A percentile compares a stretch with the other conserved stretches of the same genome.
phyloP scores from a whole-genome alignment of 2,113 vertebrate genomes.

The Callithrix jacchus region DNA sequence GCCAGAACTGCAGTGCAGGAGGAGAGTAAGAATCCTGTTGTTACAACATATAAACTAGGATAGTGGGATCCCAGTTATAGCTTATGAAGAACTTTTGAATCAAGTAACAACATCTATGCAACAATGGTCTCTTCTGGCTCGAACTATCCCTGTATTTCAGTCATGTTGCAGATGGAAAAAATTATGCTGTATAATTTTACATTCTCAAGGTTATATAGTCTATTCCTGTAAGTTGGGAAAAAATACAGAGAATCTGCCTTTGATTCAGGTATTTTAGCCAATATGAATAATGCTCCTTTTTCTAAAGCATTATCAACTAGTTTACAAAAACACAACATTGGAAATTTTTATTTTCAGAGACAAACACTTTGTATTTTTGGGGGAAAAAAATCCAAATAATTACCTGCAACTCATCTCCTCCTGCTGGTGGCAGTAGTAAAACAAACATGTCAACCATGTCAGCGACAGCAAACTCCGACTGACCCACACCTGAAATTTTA shows the following conservation, averaged over 20 bases:
- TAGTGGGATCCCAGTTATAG: background rate
- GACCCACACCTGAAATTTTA: slow-evolving; percentile 92
- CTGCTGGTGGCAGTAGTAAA: slow-evolving; percentile 95
- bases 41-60: too few species aligned
- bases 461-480: slow-evolving; percentile 98
- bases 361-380: background rate
- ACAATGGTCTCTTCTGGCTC: background rate
- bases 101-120: background rate
- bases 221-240: background rate
- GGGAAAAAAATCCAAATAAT: slow-evolving; percentile 44
- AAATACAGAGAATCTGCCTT: background rate
- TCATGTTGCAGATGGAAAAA: background rate
- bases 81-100: background rate
- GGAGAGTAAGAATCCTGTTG: background rate
- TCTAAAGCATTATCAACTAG: background rate
- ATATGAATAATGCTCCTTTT: background rate
- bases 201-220: background rate
- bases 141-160: background rate
- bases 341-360: background rate
- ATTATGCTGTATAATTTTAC: background rate
- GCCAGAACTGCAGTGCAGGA: background rate
- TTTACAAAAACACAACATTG: background rate
- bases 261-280: background rate
- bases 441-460: slow-evolving; percentile 99
- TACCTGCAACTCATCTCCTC: slow-evolving; percentile 99